Evolutionary conservation across 2,888 invertebrate genomes (phyloP), one percentile per base, ranked within the genome.

Genomic region (Caenorhabditis sp.): DNA sequence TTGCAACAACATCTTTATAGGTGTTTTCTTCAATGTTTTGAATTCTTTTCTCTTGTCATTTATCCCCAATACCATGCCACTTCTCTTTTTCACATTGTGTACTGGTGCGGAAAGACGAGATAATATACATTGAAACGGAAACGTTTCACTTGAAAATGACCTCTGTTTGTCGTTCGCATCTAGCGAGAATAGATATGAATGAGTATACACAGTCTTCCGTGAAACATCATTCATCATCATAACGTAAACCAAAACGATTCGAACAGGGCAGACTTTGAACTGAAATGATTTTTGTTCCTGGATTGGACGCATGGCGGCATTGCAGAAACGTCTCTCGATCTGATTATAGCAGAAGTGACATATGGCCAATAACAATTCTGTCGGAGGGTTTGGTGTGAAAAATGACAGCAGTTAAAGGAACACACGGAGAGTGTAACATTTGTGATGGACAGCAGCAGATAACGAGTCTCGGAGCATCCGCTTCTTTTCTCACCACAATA

Each of bases 131-230:
- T 54, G 51, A 54, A 49, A 51, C 35, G 61, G 51, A 73, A 73
- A 63, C 63, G 63, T 74, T 72, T 59, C 59, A 58, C 49, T 74
- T 61, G 28, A 54, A 63, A 64, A 35, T 74, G 74, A 74, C 63
- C 74, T 54, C 63, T 73, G 73, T 74, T 74, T 74, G 74, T 64
- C 26, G 64, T 74, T 64, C 63, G 19, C 41, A 1, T 16, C 35
- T 35, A 24, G 54, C 63, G 63, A 54, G 44, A 73, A 49, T 63
- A 41, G 66, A 74, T 74, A 54, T 64, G 64, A 41, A 58, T 58
- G 56, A 35, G 64, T 66, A 51, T 66, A 49, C n/a, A 35, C 14
- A 35, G 66, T n/a, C 19, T 66, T 49, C 47, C 51, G 47, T 44
- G 24, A 31, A 51, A 47, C 26, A 26, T 14, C 19, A 22, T 41